Conservation (phyloP, 2,888 invertebrate species). For the Lepidochitona cinerea region DNA sequence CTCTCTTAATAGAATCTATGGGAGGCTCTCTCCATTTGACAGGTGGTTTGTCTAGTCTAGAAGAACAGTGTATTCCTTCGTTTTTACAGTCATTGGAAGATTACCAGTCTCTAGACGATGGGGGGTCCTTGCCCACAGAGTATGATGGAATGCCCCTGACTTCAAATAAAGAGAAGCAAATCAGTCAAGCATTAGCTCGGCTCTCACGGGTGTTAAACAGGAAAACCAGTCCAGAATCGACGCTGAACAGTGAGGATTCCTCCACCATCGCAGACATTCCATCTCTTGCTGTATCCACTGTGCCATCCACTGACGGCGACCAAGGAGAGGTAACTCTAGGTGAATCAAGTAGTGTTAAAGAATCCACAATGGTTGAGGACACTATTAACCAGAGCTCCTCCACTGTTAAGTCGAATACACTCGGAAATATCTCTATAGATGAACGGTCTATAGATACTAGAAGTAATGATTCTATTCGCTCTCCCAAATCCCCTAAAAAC, state of each 20-base stretch:
- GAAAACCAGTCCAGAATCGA: slow-evolving; percentile 48
- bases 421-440: neutral
- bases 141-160: slow-evolving; percentile 58
- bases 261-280: slow-evolving; percentile 3
- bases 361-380: neutral
- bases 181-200: slow-evolving; percentile 52
- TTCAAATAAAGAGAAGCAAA: slow-evolving; percentile 56
- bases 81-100: slow-evolving; percentile 32
- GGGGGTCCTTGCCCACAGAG: slow-evolving; percentile 48
- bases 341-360: neutral
- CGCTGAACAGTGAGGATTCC: slow-evolving; percentile 37
- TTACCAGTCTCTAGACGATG: slow-evolving; percentile 53
- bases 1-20: neutral
- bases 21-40: neutral
- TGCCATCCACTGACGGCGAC: neutral
- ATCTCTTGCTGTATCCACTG: neutral
- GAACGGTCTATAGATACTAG: neutral
- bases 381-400: neutral
- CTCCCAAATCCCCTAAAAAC: slow-evolving; percentile 54
- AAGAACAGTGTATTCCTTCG: neutral
- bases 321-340: neutral
- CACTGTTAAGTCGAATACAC: neutral
- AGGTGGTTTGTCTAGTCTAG: neutral
- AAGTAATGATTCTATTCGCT: neutral
- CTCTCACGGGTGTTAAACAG: slow-evolving; percentile 56